These are phyloP conservation scores for Calliphora vomitoria DNA, from an alignment of 2,888 invertebrate genomes.

Conservation along the genomic window DNA sequence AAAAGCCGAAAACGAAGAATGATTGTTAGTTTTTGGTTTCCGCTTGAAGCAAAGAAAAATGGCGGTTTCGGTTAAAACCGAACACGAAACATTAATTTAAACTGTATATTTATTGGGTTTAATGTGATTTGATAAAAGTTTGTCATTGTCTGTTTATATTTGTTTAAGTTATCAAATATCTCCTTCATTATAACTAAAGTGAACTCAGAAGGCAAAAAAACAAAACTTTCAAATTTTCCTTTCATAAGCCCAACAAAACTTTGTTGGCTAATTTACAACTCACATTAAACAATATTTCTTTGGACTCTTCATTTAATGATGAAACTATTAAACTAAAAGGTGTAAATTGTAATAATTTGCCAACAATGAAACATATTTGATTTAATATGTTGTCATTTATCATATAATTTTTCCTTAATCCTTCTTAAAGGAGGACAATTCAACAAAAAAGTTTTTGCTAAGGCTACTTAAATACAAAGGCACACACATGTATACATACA, in stretches of 20 bases:
- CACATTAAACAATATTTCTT: background rate
- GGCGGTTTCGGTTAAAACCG: no score
- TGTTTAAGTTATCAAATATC: no score
- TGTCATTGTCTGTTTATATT: no score
- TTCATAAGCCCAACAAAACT: background rate
- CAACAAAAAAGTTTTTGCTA: background rate
- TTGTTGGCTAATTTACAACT: background rate
- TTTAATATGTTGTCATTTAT: conserved; percentile 2
- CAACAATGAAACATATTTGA: conserved; percentile 8
- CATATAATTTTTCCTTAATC: conserved; percentile 1
- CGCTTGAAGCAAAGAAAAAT: no score
- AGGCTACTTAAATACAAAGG: background rate
- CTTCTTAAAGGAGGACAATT: conserved; percentile 15
- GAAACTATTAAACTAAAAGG: conserved; percentile 20
- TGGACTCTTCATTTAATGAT: background rate
- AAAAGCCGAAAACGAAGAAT: no score
- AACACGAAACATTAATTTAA: no score
- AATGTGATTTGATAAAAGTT: no score
- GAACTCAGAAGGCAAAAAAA: no score
- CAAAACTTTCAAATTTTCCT: no score
- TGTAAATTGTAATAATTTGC: conserved; percentile 30
- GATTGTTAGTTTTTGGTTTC: no score
- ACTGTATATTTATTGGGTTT: no score
- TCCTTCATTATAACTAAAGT: no score
- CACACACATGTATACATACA: background rate